phyloP scores from a whole-genome alignment of 2,113 vertebrate genomes.

The Prochilodus magdalenae region DNA sequence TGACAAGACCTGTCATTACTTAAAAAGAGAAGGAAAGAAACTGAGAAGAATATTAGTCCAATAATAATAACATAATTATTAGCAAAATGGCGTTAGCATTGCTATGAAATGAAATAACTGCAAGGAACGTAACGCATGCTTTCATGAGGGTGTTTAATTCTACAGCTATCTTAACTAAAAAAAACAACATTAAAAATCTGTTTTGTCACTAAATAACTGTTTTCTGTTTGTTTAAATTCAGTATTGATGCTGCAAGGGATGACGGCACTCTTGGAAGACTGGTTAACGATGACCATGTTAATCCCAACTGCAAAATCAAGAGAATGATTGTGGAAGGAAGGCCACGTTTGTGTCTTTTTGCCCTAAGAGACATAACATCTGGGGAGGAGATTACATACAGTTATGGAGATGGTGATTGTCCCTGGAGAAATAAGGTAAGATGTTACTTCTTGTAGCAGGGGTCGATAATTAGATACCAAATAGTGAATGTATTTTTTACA shows the following conservation, averaged over 20 bases:
- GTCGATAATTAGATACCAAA: not conserved
- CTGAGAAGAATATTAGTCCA: not conserved
- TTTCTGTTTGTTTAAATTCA: not conserved
- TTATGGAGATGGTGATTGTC: slow-evolving; percentile 15
- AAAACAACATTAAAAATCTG: too few relatives aligned
- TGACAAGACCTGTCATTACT: too few relatives aligned
- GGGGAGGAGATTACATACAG: slow-evolving; percentile 4
- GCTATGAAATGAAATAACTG: not conserved
- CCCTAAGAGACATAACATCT: slow-evolving; percentile 13
- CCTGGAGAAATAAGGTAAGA: not conserved
- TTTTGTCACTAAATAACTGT: not conserved
- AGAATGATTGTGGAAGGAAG: slow-evolving; percentile 6
- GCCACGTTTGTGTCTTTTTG: slow-evolving; percentile 43
- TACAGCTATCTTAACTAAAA: not conserved
- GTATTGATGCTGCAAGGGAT: too few relatives aligned
- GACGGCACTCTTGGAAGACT: not conserved
- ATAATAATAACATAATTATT: not conserved
- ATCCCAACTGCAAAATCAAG: slow-evolving; percentile 30
- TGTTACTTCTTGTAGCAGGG: not conserved
- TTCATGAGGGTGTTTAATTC: not conserved
- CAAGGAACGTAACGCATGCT: not conserved
- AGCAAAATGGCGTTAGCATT: not conserved
- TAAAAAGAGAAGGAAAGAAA: not conserved
- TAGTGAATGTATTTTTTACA: not conserved
- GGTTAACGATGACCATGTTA: not conserved